Base-by-base conservation (phyloP, 2,888 invertebrate species). In the Stenotaenia linearis region DNA sequence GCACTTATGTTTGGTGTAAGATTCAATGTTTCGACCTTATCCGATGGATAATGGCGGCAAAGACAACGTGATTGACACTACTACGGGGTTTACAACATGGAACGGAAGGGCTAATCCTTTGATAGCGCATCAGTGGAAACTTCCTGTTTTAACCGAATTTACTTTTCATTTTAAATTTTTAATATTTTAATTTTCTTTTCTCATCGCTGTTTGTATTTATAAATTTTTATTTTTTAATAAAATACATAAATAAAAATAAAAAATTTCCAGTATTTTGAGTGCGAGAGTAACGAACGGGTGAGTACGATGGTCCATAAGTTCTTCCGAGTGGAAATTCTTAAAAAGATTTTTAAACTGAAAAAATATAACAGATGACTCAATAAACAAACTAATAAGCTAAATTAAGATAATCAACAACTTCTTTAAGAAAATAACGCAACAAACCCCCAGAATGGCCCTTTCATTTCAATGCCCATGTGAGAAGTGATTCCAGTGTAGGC, bases 31-130 rank as follows among this genome's bases (percentile, higher is more conserved):
- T 77, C 79, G 37, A 37, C 79, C 79, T 79, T 77, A 25, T 77
- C 50, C 77, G 77, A 77, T 61, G 79, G 37, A 79, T 75, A 81
- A 80, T 79, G 81, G 80, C 80, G 81, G 81, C 80, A 80, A 76
- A 76, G 79, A 81, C 81, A 81, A 81, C 81, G 81, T 81, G 80
- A 81, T 81, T 79, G 81, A 81, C 81, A 79, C 79, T 69, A 40
- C 79, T 80, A 81, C 81, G 81, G 81, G 81, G 77, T 32, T 77
- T 61, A 32, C 79, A 21, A 40, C 61, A n/a, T 15, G 30, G 10
- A 23, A 21, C 23, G 9, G 30, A 80, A 37, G 80, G 79, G 61
- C 75, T 80, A 81, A 30, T 69, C 81, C 79, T 79, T 28, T 75
- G 69, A 69, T 28, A 69, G 18, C 21, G 50, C 21, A 18, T n/a